Evolutionary conservation across 92 coral and sea anemone species (phyloP).

Genomic region (Palythoa grandis): DNA sequence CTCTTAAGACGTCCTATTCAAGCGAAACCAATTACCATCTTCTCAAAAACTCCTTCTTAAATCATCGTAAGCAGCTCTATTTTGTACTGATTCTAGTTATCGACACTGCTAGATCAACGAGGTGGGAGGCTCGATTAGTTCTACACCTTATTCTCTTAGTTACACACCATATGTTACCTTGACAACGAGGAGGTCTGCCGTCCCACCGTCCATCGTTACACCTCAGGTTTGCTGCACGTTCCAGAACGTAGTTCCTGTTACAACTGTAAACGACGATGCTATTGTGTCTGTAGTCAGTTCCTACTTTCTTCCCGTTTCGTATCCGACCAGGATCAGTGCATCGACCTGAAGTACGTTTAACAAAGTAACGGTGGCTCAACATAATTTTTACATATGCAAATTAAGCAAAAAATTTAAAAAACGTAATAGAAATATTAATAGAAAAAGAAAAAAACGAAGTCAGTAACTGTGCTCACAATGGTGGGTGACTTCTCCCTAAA

Average conservation of each 20-base stretch:
- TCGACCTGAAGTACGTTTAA: slow-evolving; percentile 21
- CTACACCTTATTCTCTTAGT: background rate
- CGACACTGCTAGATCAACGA: background rate
- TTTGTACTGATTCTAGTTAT: background rate
- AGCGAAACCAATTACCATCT: no score
- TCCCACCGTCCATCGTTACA: slow-evolving; percentile 38
- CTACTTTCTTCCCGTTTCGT: slow-evolving; percentile 10
- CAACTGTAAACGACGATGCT: background rate
- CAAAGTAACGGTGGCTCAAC: background rate
- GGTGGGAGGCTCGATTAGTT: no score
- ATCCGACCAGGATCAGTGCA: slow-evolving; percentile 12
- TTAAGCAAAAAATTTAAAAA: no score
- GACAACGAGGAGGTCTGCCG: background rate
- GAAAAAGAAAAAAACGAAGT: no score
- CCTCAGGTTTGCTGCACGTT: background rate
- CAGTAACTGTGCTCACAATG: no score
- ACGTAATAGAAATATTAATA: no score
- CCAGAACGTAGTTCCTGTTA: slow-evolving; percentile 1
- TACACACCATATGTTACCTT: background rate
- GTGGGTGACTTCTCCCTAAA: no score
- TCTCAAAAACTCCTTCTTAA: no score
- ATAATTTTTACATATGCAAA: no score
- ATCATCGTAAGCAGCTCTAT: no score
- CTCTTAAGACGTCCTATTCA: no score
- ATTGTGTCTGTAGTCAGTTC: background rate